These are phyloP conservation scores for Drosophila saltans DNA, from an alignment of 1,140 invertebrate genomes.

Conservation along the genomic window DNA sequence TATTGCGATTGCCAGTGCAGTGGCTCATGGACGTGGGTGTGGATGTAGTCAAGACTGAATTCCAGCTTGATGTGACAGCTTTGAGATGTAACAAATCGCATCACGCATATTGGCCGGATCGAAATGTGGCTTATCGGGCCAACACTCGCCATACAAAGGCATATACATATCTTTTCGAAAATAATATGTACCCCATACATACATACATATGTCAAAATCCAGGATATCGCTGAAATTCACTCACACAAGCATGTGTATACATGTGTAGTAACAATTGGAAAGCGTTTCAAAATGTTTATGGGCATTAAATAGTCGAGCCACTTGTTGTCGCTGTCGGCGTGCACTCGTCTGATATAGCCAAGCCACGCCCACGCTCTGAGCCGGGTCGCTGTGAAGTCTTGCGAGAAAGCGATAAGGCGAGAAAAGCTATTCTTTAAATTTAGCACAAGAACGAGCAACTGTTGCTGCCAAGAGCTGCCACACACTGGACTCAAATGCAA, in stretches of 20 bases:
- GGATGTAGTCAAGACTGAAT: slow-evolving; percentile 6
- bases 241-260: neutral
- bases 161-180: neutral
- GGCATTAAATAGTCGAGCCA: neutral
- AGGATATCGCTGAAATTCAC: too few species aligned
- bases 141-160: neutral
- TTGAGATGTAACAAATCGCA: slow-evolving; percentile 1
- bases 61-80: slow-evolving; percentile 20
- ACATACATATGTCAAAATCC: neutral
- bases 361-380: slow-evolving; percentile 13
- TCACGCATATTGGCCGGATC: neutral
- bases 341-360: slow-evolving; percentile 24
- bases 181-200: neutral
- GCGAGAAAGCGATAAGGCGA: slow-evolving; percentile 62
- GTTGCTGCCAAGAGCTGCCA: slow-evolving; percentile 21
- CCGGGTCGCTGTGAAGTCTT: slow-evolving; percentile 64
- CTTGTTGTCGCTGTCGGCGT: slow-evolving; percentile 13
- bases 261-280: neutral
- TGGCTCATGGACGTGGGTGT: neutral
- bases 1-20: neutral
- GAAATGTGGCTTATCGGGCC: neutral
- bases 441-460: slow-evolving; percentile 33
- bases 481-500: slow-evolving; percentile 13
- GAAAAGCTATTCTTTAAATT: slow-evolving; percentile 32
- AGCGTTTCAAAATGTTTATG: slow-evolving; percentile 7